Conservation (phyloP, 2,888 invertebrate genomes). For the Fragum sueziense region DNA sequence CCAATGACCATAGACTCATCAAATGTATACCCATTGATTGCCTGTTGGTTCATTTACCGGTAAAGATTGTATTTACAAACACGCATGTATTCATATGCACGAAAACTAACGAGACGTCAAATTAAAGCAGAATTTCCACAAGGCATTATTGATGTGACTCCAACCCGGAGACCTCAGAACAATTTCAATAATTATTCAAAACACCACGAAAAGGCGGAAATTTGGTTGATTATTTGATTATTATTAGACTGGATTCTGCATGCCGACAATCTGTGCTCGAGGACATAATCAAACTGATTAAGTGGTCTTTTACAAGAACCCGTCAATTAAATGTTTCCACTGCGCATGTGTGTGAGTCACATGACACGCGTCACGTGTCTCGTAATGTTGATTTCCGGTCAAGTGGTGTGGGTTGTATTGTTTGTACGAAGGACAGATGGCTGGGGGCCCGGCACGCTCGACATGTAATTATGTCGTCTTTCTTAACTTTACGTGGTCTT, state of each 20-base stretch:
- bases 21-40: too few species aligned
- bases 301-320: slow-evolving; percentile 42
- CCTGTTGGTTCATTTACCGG: too few species aligned
- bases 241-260: slow-evolving; percentile 14
- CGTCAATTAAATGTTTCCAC: slow-evolving; percentile 35
- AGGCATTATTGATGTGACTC: too few species aligned
- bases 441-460: not conserved
- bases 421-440: slow-evolving; percentile 12
- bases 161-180: too few species aligned
- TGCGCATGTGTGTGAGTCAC: slow-evolving; percentile 39
- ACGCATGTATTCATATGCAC: too few species aligned
- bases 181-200: slow-evolving; percentile 13
- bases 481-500: not conserved
- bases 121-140: too few species aligned
- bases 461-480: not conserved
- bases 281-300: slow-evolving; percentile 45
- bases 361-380: slow-evolving; percentile 24
- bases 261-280: slow-evolving; percentile 9
- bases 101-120: too few species aligned
- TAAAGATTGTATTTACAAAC: too few species aligned
- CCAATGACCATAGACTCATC: too few species aligned
- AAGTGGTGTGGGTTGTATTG: not conserved
- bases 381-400: slow-evolving; percentile 32
- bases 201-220: slow-evolving; percentile 20
- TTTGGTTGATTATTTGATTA: slow-evolving; percentile 33